phyloP scores from a whole-genome alignment of 2,888 invertebrate genomes.

The Arge pagana region DNA sequence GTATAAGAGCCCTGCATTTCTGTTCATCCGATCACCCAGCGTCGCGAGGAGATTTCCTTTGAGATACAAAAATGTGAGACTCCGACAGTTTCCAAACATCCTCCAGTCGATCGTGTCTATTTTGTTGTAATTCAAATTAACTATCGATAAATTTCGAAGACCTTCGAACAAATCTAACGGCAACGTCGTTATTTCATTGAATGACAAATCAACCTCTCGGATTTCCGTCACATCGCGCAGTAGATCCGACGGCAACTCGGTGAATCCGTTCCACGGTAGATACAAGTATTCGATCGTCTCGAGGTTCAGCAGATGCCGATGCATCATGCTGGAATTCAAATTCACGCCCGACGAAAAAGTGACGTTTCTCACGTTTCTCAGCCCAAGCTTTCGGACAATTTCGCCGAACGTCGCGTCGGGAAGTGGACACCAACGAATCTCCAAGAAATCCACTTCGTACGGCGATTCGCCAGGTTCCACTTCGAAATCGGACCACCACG shows the following conservation, averaged over 20 bases:
- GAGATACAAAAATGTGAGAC: too few species aligned
- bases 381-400: conserved; percentile 35
- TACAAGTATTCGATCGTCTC: conserved; percentile 62
- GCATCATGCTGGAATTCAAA: conserved; percentile 54
- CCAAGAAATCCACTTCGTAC: too few species aligned
- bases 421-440: conserved; percentile 38
- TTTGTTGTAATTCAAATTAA: conserved; percentile 72
- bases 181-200: conserved; percentile 59
- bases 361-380: conserved; percentile 29
- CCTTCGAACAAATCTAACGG: conserved; percentile 40
- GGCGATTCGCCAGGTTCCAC: too few species aligned
- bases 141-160: conserved; percentile 58
- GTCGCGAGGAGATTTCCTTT: too few species aligned
- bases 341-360: conserved; percentile 36
- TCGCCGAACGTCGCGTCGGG: conserved; percentile 33
- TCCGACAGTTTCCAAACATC: too few species aligned
- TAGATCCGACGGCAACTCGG: conserved; percentile 66
- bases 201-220: conserved; percentile 68
- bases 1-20: conserved; percentile 72
- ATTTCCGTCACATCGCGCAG: conserved; percentile 66
- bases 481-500: too few species aligned
- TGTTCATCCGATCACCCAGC: too few species aligned
- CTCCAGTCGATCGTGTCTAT: conserved; percentile 66
- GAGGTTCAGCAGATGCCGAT: conserved; percentile 65
- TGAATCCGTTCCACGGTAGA: conserved; percentile 67